phyloP scores from a whole-genome alignment of 2,888 invertebrate genomes.

The Cosmopolites sordidus region DNA sequence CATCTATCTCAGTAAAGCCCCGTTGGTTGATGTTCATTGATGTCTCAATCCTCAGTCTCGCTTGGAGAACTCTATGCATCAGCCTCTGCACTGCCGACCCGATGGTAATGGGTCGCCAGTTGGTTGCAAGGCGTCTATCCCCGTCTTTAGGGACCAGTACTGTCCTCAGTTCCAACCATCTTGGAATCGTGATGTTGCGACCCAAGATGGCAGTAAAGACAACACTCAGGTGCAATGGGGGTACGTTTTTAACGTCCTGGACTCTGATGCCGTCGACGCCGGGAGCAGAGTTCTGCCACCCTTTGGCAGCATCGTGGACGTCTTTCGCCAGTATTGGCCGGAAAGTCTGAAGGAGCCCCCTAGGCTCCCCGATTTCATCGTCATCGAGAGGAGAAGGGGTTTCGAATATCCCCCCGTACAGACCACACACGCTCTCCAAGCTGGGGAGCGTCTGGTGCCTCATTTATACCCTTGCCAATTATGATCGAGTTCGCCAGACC shows the following conservation, averaged over 20 bases:
- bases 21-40: slow-evolving; percentile 31
- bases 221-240: background rate
- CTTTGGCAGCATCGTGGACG: too few species aligned
- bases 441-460: background rate
- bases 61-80: slow-evolving; percentile 32
- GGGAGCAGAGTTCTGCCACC: slow-evolving; percentile 6
- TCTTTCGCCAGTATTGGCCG: slow-evolving; percentile 5
- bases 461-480: background rate
- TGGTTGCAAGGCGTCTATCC: slow-evolving; percentile 12
- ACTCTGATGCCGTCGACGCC: slow-evolving; percentile 10
- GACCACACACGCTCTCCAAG: background rate
- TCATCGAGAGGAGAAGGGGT: slow-evolving; percentile 3
- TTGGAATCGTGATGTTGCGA: background rate
- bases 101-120: slow-evolving; percentile 38
- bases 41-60: slow-evolving; percentile 8
- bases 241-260: slow-evolving; percentile 2
- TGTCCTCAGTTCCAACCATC: background rate
- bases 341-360: background rate
- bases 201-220: slow-evolving; percentile 4
- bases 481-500: background rate
- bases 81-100: slow-evolving; percentile 31
- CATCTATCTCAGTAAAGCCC: slow-evolving; percentile 39
- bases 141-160: slow-evolving; percentile 6
- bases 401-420: slow-evolving; percentile 6
- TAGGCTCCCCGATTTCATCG: slow-evolving; percentile 1